A percentile compares a stretch with the other conserved stretches of the same genome.
These are phyloP conservation scores for Fragum sueziense DNA, from an alignment of 2,888 invertebrate species.

Conservation along the genomic window DNA sequence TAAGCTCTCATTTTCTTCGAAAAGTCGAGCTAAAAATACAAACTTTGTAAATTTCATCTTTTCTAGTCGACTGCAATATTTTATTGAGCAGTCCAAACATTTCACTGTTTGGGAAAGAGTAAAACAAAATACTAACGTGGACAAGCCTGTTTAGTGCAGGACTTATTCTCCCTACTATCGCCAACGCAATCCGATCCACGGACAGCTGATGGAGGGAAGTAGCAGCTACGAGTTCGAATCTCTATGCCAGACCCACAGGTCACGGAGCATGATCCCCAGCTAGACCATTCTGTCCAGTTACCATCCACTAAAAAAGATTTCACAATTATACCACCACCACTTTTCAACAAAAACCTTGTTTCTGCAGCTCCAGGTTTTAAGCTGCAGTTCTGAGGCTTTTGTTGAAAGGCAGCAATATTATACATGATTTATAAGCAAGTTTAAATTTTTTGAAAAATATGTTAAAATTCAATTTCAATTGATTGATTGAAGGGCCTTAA, in stretches of 20 bases:
- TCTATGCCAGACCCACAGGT: conserved; percentile 73
- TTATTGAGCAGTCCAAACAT: not conserved
- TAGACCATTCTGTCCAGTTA: conserved; percentile 65
- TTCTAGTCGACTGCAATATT: too few species aligned
- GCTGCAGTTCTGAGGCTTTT: not conserved
- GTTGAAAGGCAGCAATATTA: not conserved
- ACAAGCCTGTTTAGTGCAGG: not conserved
- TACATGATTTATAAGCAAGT: not conserved
- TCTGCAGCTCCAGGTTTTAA: not conserved
- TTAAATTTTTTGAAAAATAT: too few species aligned
- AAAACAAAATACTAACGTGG: conserved; percentile 11
- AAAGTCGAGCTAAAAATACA: too few species aligned
- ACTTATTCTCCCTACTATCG: not conserved
- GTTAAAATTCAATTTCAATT: too few species aligned
- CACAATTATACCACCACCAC: too few species aligned
- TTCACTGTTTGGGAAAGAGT: not conserved
- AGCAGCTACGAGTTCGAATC: conserved; percentile 63
- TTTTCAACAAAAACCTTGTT: too few species aligned
- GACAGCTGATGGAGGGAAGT: conserved; percentile 58
- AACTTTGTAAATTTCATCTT: too few species aligned
- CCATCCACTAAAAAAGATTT: conserved; percentile 69
- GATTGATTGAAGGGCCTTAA: too few species aligned
- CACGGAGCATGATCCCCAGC: conserved; percentile 70
- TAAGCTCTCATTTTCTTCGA: too few species aligned
- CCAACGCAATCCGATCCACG: conserved; percentile 69